phyloP scores from a whole-genome alignment of 2,797 vertebrate species.

The Pelochelys cantorii region DNA sequence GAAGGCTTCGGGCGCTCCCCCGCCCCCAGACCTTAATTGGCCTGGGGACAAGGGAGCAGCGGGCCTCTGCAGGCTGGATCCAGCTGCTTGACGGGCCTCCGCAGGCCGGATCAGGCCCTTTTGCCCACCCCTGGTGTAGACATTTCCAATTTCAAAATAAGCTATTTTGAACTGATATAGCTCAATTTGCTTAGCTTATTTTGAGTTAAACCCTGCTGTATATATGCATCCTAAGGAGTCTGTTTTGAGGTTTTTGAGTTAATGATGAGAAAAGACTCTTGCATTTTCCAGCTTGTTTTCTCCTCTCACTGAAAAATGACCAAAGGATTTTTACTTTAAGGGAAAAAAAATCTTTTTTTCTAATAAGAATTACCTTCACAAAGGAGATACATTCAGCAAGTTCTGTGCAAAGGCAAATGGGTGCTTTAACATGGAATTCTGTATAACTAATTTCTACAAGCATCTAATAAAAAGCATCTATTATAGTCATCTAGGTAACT shows the following conservation, averaged over 20 bases:
- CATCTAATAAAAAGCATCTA: neutral
- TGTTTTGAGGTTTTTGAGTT: neutral
- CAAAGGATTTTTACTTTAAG: neutral
- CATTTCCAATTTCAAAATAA: no score
- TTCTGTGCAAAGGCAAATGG: neutral
- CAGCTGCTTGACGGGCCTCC: no score
- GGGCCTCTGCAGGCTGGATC: no score
- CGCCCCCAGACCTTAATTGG: no score
- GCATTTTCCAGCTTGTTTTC: neutral
- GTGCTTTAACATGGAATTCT: neutral
- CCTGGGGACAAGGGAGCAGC: no score
- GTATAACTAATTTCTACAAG: neutral
- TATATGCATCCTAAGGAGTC: neutral
- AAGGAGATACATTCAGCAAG: neutral
- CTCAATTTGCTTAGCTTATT: no score
- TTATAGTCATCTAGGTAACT: neutral
- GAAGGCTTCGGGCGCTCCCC: no score
- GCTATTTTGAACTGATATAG: no score
- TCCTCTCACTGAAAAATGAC: neutral
- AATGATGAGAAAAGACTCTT: neutral
- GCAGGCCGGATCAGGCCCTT: no score
- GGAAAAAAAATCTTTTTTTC: neutral
- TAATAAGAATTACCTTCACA: neutral
- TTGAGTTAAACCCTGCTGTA: no score
- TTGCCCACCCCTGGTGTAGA: no score